These are phyloP conservation scores for Hipposideros larvatus DNA, from an alignment of 2,797 vertebrate species.

Conservation along the genomic window DNA sequence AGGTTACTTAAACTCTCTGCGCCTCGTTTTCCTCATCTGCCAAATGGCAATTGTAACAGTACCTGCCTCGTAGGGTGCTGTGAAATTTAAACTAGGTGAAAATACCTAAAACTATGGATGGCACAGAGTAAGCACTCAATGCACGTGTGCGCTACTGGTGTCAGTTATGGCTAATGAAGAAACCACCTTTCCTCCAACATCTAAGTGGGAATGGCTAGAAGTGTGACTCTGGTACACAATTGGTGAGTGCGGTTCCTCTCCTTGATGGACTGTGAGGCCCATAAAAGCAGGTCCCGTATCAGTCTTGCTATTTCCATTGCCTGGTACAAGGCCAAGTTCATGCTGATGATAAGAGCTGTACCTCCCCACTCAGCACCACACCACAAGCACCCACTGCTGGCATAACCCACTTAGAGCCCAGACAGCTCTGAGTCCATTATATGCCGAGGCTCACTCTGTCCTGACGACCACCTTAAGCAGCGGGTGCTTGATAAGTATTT, in stretches of 20 bases:
- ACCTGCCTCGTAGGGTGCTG: background rate
- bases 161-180: background rate
- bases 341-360: background rate
- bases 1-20: background rate
- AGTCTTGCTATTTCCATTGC: background rate
- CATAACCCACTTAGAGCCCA: background rate
- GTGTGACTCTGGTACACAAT: background rate
- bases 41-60: background rate
- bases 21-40: background rate
- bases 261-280: background rate
- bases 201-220: background rate
- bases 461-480: background rate
- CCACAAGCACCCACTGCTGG: fast-evolving
- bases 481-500: background rate
- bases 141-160: fast-evolving
- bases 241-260: background rate
- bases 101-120: background rate
- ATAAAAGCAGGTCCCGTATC: no score
- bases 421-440: background rate
- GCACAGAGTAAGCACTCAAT: background rate
- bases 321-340: background rate
- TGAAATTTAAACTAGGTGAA: background rate
- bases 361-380: background rate
- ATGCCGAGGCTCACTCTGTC: background rate
- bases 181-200: background rate